These are phyloP conservation scores for Psilanteris sp. DNA, from an alignment of 1,140 invertebrate species.

Conservation along the genomic window DNA sequence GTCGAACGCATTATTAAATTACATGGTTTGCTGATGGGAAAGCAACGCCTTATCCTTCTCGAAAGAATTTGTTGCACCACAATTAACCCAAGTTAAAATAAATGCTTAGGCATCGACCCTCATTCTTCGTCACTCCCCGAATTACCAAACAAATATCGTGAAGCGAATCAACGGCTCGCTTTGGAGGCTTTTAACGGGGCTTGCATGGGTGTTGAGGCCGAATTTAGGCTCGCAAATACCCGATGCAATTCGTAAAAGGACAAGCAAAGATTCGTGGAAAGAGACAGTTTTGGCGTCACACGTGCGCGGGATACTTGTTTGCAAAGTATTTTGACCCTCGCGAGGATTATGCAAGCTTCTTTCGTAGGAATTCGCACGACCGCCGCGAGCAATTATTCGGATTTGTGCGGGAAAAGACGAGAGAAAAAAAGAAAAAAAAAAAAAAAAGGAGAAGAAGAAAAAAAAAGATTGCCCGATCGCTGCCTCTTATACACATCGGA, in stretches of 20 bases:
- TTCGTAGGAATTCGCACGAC: constrained; percentile 14
- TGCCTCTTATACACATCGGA: too few species aligned
- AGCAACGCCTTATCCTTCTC: too few species aligned
- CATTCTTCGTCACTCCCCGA: constrained; percentile 14
- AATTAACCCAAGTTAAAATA: constrained; percentile 12
- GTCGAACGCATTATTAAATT: too few species aligned
- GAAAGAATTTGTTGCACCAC: constrained; percentile 8
- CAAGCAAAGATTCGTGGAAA: constrained; percentile 33
- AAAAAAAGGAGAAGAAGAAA: too few species aligned
- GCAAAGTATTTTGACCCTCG: constrained; percentile 22
- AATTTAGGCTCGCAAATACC: constrained; percentile 26
- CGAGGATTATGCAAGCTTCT: constrained; percentile 30
- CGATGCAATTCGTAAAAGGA: constrained; percentile 16
- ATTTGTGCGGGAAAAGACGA: too few species aligned
- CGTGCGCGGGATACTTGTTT: constrained; percentile 27
- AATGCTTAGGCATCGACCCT: constrained; percentile 22
- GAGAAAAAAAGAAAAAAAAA: too few species aligned
- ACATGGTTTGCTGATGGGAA: too few species aligned
- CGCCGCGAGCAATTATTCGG: too few species aligned
- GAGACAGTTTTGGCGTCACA: constrained; percentile 40
- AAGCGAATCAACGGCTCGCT: constrained; percentile 6
- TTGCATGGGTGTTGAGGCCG: constrained; percentile 6
- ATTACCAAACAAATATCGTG: not conserved
- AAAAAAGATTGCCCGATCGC: too few species aligned
- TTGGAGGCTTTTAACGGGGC: constrained; percentile 13